Evolutionary conservation across 2,797 vertebrate species (phyloP), one percentile per base, ranked within the genome.

Genomic region (Protosalanx chinensis): DNA sequence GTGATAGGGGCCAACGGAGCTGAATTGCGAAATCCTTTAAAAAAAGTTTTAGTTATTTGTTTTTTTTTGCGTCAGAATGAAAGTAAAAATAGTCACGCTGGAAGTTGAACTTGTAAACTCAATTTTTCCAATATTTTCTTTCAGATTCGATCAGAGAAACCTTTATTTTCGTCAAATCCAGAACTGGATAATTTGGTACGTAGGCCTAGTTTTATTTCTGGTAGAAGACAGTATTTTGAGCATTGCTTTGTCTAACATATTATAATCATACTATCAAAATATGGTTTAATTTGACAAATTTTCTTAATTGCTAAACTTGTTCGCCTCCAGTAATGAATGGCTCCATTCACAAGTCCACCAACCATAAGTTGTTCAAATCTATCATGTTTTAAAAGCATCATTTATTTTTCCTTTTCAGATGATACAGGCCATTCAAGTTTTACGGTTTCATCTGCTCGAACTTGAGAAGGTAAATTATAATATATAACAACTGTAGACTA

Each of bases 81-180:
- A 51, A 15, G 12, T 15, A 51, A 56, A 56, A 56, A n/a, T 49
- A 49, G 7, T 29, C 12, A 49, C 64, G 15, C 63, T 64, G 6
- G 37, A 64, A 41, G 5, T 46, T 30, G 64, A 66, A 66, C 29
- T 51, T 56, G 58, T 35, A 16, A 20, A 61, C 7, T n/a, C 13
- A 35, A 27, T 27, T 1, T 29, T 2, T 60, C 84, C 79, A 84
- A 86, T 82, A 81, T 79, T 88, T 83, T 68, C 74, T 46, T 93
- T 83, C 86, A 95, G 95, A 93, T 95, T 74, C 93, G 93, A 85
- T 92, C 94, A 84, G 94, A 95, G 90, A 94, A 94, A 86, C 94
- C 94, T 82, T 89, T 95, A 71, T 95, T 94, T 88, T 94, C 94
- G 81, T 95, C 94, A 74, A 93, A 94, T 88, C 94, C 95, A 64